Base-by-base conservation (phyloP, 2,797 vertebrate genomes). In the Trachops cirrhosus region DNA sequence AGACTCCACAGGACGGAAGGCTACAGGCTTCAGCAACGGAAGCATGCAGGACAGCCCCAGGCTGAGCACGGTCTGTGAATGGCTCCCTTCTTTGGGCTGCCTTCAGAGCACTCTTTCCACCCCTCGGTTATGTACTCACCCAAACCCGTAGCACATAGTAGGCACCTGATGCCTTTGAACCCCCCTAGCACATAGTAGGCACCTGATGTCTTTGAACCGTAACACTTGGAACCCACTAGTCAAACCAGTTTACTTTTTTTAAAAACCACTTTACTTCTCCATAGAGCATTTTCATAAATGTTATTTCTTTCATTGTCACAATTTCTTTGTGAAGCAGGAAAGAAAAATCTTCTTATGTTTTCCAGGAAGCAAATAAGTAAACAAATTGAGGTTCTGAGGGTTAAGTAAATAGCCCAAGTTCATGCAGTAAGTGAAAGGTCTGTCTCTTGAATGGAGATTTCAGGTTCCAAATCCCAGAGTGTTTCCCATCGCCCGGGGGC, bases 341-440 rank as follows among this genome's bases (percentile, higher is more conserved):
- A 83, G 78, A 19, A 80, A 91, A 74, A 67, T 82, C 59, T 85
- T 89, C 82, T 16, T 70, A 44, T 6, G 41, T 86, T 95, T 93
- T 89, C 52, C 54, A 73, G 88, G 79, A 96, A 89, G 91, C 44
- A 92, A 74, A 59, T 21, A 64, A 37, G 54, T 70, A 71, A 39
- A 75, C 37, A 93, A 82, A 54, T 41, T 7, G 67, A 82, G 70
- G 46, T 39, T 44, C 59, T 14, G 34, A 50, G 12, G 14, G 21
- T 75, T 79, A 24, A 85, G 50, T 44, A 70, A 77, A 50, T 41
- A 62, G n/a, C 68, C 59, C n/a, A n/a, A 62, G 12, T 44, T 86
- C 15, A 9, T 16, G 8, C 44, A 34, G 21, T 77, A 57, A 48
- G 26, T 39, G 18, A 34, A 88, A 70, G 52, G 9, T 44, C 67